Conservation (phyloP, 1,140 invertebrate genomes). For the Rhyzopertha dominica region DNA sequence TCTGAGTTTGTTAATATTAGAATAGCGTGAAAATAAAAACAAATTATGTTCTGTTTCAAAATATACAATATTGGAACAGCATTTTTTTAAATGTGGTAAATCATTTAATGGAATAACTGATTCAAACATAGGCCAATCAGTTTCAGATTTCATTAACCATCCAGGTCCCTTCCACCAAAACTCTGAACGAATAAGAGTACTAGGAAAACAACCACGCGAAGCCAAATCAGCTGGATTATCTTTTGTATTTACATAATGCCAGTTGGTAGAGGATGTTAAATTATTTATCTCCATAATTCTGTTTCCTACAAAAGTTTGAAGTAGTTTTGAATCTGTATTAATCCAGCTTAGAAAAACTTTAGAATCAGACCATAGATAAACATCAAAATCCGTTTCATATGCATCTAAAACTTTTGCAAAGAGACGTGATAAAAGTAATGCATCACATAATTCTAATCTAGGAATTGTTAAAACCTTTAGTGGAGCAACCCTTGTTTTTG, state of each 20-base stretch:
- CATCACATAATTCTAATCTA: conserved; percentile 19
- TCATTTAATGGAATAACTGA: conserved; percentile 3
- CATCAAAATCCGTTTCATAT: too few species aligned
- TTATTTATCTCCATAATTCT: conserved; percentile 29
- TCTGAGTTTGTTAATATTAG: conserved; percentile 6
- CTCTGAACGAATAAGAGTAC: conserved; percentile 11
- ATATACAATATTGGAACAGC: conserved; percentile 3
- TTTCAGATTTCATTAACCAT: conserved; percentile 4
- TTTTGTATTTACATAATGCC: conserved; percentile 29
- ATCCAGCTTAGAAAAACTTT: too few species aligned
- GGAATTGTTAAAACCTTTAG: conserved; percentile 31
- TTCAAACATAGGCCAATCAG: conserved; percentile 14
- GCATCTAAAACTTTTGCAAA: conserved; percentile 5
- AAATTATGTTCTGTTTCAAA: conserved; percentile 13
- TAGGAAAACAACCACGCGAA: conserved; percentile 23
- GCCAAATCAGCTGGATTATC: conserved; percentile 36
- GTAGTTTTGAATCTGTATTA: conserved; percentile 25
- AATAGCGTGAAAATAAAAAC: conserved; percentile 7
- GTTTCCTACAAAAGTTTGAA: conserved; percentile 34
- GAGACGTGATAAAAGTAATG: conserved; percentile 13
- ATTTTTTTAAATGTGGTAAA: conserved; percentile 16
- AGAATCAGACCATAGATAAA: too few species aligned
- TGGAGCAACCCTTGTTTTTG: conserved; percentile 31
- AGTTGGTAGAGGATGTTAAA: conserved; percentile 13
- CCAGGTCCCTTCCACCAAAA: conserved; percentile 22